A percentile compares a stretch with the other conserved stretches of the same genome.
These are phyloP conservation scores for Eurystomus gularis DNA, from an alignment of 2,113 vertebrate species.

Conservation along the genomic window DNA sequence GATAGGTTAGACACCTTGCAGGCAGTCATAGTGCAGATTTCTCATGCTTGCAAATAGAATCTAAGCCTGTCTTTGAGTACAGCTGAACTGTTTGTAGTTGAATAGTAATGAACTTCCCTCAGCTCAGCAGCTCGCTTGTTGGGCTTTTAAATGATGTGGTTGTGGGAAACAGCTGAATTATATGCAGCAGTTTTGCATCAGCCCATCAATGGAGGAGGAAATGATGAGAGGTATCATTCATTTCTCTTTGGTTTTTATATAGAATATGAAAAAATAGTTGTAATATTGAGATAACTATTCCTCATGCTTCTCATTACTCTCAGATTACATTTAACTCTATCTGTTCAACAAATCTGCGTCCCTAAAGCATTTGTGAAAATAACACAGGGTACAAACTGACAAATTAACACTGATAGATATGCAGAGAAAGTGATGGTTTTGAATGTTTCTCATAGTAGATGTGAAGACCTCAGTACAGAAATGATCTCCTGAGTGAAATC, in stretches of 20 bases:
- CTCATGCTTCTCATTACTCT: not conserved
- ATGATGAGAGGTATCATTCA: not conserved
- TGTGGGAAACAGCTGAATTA: slow-evolving; percentile 31
- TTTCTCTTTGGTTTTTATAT: not conserved
- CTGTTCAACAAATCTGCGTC: not conserved
- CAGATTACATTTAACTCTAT: not conserved
- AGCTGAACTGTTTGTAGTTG: not conserved
- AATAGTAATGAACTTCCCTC: not conserved
- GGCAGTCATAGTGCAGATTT: not conserved
- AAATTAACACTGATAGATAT: slow-evolving; percentile 35
- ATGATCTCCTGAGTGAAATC: slow-evolving; percentile 71
- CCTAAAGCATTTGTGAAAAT: slow-evolving; percentile 34
- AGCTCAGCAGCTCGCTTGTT: not conserved
- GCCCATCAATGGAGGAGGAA: not conserved
- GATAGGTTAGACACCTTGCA: not conserved
- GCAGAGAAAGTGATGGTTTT: slow-evolving; percentile 29
- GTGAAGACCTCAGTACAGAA: slow-evolving; percentile 58
- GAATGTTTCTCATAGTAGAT: slow-evolving; percentile 35
- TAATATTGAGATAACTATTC: not conserved
- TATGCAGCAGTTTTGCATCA: not conserved
- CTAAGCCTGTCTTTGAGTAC: not conserved
- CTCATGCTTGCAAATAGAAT: not conserved
- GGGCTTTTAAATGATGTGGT: not conserved
- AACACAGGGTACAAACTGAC: slow-evolving; percentile 27
- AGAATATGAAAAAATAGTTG: not conserved